A percentile compares a stretch with the other conserved stretches of the same genome.
These are phyloP conservation scores for Torymus tubicola DNA, from an alignment of 2,888 invertebrate species.

Conservation along the genomic window DNA sequence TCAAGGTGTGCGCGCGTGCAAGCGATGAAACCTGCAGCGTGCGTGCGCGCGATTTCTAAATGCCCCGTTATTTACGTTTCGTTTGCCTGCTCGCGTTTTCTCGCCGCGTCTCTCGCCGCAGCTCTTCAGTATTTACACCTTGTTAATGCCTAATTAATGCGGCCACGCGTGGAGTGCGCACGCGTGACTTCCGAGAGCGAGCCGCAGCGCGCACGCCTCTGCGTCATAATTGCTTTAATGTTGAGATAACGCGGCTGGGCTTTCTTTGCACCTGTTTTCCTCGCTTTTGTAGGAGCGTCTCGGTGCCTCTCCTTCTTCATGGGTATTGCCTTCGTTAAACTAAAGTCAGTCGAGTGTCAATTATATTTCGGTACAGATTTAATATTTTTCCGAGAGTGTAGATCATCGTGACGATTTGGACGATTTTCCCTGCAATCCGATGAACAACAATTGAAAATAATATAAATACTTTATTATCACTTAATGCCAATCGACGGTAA, in stretches of 20 bases:
- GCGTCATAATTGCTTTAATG: slow-evolving; percentile 2
- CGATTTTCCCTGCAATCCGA: too few species aligned
- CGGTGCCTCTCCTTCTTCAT: too few species aligned
- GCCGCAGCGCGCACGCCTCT: not conserved
- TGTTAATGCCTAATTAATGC: slow-evolving; percentile 5
- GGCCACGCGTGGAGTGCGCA: not conserved
- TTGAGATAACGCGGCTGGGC: not conserved
- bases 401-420: too few species aligned
- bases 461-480: not conserved
- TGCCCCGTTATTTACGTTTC: slow-evolving; percentile 60
- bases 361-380: too few species aligned
- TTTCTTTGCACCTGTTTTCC: not conserved
- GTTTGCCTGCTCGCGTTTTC: not conserved
- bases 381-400: not conserved
- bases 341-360: too few species aligned
- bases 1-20: slow-evolving; percentile 42
- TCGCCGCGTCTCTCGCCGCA: too few species aligned
- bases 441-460: too few species aligned
- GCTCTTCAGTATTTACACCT: slow-evolving; percentile 21
- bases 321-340: too few species aligned
- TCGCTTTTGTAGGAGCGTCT: too few species aligned
- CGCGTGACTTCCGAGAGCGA: not conserved
- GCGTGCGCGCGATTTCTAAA: slow-evolving; percentile 62
- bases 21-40: slow-evolving; percentile 33
- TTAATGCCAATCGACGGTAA: slow-evolving; percentile 15